Base-by-base conservation (phyloP, 1,140 invertebrate genomes). In the Zeugodacus cucurbitae region DNA sequence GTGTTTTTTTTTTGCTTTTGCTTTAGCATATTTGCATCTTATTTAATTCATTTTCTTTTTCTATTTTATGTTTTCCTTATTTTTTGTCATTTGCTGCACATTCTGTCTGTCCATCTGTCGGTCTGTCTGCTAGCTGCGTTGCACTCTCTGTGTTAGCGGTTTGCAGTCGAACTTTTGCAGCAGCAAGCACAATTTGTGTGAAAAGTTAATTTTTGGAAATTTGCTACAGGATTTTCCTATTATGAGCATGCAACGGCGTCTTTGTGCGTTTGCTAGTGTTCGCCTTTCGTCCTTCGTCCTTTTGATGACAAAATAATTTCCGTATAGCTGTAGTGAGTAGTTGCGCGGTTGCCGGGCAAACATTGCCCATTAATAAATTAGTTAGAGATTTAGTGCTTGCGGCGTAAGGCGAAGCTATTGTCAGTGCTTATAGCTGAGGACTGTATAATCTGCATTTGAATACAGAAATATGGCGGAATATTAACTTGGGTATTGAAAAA, bases 121-220 rank as follows among this genome's bases (percentile, higher is more conserved):
- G 48, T 7, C 48, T 54, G 48, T n/a, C n/a, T n/a, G 48, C 48
- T 54, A 54, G 48, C 14, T 54, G 48, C 14, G n/a, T n/a, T n/a
- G n/a, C n/a, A n/a, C n/a, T n/a, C 14, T 11, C 48, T 54, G 59
- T 67, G 64, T 67, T 34, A 17, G 64, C 26, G 64, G 64, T 26
- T 67, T 67, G 29, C 64, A 32, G 64, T 32, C 29, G 34, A 67
- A 67, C 64, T 67, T 67, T 67, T 26, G 26, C 64, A 32, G 64
- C n/a, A n/a, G n/a, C n/a, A n/a, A n/a, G n/a, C 26, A 32, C 64
- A 67, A 67, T 67, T 67, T 67, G 64, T 67, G 64, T 67, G 64
- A 67, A 67, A 67, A 67, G 64, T 67, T 67, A 67, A 67, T 32
- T 67, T 67, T 67, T 67, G 64, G 32, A 67, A 67, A 67, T 67